Percentiles rank a stretch among this genome's conserved stretches.
Conservation (phyloP, 2,888 invertebrate genomes). For the Acanthoscelides obtectus region DNA sequence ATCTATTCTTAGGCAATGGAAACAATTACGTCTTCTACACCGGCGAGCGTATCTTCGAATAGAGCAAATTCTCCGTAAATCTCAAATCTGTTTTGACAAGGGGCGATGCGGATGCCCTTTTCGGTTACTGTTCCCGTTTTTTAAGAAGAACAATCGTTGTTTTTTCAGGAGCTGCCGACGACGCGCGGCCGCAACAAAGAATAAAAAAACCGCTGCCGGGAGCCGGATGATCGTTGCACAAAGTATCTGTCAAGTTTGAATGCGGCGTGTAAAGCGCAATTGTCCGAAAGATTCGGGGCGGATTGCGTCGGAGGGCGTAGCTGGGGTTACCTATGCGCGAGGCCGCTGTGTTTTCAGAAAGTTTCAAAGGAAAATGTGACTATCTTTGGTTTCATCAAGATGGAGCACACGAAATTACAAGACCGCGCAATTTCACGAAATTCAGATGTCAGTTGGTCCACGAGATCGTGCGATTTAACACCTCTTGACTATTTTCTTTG, state of each 20-base stretch:
- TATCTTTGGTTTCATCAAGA: no score
- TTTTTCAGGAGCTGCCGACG: constrained; percentile 9
- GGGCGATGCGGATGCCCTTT: not conserved
- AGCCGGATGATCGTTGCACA: not conserved
- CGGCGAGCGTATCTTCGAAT: not conserved
- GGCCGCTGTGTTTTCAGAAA: no score
- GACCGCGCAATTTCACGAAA: no score
- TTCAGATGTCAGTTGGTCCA: no score
- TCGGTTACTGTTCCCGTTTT: not conserved
- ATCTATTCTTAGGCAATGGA: not conserved
- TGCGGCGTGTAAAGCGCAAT: not conserved
- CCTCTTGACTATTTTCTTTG: no score
- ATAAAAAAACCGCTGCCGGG: not conserved
- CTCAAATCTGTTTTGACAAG: not conserved
- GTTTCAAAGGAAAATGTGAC: no score
- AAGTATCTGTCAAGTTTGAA: constrained; percentile 2
- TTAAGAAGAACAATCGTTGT: constrained; percentile 5
- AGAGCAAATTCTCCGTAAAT: not conserved
- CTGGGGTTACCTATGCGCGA: no score
- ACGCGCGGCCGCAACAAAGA: constrained; percentile 6
- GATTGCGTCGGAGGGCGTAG: not conserved
- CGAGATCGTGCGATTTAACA: no score
- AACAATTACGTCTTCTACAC: not conserved
- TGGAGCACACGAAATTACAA: no score
- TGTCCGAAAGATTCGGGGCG: not conserved